Conservation (phyloP, 2,797 vertebrate species). For the Muscicapa striata region DNA sequence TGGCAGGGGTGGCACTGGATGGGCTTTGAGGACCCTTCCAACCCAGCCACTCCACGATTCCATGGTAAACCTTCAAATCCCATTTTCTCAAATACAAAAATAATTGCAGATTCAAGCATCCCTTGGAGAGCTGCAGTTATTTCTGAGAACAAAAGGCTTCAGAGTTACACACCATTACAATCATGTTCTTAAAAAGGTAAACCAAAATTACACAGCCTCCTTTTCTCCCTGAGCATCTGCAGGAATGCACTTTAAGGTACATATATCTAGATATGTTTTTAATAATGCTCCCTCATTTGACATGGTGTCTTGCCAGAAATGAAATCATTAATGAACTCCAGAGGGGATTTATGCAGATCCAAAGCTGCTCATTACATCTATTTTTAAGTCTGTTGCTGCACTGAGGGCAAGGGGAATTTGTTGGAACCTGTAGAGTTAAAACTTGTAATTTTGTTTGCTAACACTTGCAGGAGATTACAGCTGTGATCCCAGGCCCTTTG, state of each 20-base stretch:
- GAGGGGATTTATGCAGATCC: constrained; percentile 38
- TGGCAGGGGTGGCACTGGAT: neutral
- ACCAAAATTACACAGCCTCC: neutral
- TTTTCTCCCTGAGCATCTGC: neutral
- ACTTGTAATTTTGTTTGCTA: constrained; percentile 67
- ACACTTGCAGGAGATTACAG: constrained; percentile 47
- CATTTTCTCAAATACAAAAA: neutral
- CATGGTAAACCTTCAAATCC: neutral
- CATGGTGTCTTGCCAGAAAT: constrained; percentile 47
- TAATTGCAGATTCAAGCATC: neutral
- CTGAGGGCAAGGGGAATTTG: constrained; percentile 13
- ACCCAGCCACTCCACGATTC: neutral
- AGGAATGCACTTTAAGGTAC: constrained; percentile 6
- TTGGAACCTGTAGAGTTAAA: constrained; percentile 51
- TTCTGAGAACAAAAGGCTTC: constrained; percentile 2
- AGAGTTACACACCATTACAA: neutral
- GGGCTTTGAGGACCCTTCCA: accelerated
- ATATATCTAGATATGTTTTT: neutral
- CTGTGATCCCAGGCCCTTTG: constrained; percentile 35
- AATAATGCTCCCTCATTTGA: neutral
- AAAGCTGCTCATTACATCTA: constrained; percentile 43
- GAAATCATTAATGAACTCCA: constrained; percentile 51
- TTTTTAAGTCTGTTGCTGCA: constrained; percentile 29
- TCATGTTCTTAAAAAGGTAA: neutral
- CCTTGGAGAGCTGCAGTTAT: neutral